phyloP scores from a whole-genome alignment of 2,797 vertebrate genomes.

The Tinamus major region DNA sequence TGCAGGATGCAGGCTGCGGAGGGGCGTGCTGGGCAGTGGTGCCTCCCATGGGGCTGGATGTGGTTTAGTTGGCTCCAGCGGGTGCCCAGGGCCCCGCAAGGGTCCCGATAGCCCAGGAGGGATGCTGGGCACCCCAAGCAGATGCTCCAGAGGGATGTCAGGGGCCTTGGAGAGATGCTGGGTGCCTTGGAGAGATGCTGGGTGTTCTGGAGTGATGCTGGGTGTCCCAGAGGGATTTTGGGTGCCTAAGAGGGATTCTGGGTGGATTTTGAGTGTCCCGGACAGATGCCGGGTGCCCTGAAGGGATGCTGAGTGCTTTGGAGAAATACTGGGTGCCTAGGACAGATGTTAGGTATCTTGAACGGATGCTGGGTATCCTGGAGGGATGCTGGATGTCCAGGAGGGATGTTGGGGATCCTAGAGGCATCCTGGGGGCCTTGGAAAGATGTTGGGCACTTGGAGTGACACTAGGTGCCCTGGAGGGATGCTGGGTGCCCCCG shows the following conservation, averaged over 20 bases:
- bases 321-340: not conserved
- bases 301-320: not conserved
- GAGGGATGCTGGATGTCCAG: not conserved
- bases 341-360: not conserved
- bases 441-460: not conserved
- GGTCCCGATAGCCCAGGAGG: too few species aligned
- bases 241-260: not conserved
- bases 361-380: not conserved
- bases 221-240: not conserved
- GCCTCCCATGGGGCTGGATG: fast-evolving
- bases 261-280: not conserved
- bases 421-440: not conserved
- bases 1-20: not conserved
- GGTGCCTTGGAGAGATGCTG: not conserved
- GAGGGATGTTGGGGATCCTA: not conserved
- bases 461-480: not conserved
- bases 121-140: not conserved
- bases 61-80: fast-evolving
- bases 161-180: not conserved
- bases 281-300: not conserved
- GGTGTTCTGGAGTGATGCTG: not conserved
- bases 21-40: fast-evolving
- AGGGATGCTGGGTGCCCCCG: not conserved
- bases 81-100: not conserved
- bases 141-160: not conserved